Base-by-base conservation (phyloP, 2,797 vertebrate species). In the Coendou prehensilis region DNA sequence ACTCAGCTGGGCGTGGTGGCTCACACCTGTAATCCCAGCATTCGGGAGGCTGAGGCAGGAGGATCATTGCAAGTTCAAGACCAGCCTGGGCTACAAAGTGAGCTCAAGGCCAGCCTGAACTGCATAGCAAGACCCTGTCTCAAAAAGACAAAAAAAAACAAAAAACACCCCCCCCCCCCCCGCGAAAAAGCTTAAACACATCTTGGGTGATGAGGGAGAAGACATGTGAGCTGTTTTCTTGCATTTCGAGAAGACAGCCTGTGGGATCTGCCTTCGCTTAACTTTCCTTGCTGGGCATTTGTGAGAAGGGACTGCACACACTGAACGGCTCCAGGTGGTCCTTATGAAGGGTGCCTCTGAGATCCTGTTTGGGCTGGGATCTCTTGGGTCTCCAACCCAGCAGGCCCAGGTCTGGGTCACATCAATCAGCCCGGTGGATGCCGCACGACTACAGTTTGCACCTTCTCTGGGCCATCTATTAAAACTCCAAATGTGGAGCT, bases 381-480 rank as follows among this genome's bases (percentile, higher is more conserved):
- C 14, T 47, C 59, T 28, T 28, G 69, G 11, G 41, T 28, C 33
- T 50, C 20, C 6, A 94, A 64, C 5, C 0, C 1, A 17, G 63
- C 47, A 9, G 22, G 41, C 64, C 30, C 5, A 5, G 15, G 30
- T 22, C 56, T 67, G 57, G n/a, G 50, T 6, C 14, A 9, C 17
- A 50, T 45, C 14, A 47, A 7, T 41, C 33, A 45, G 47, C 10
- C 3, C 0, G 0, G 8, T 33, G 52, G 45, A n/a, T 18, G 56
- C 61, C 67, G 13, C 0, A 26, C 75, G 75, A 82, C 67, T 26
- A 11, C 6, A 6, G 41, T n/a, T 41, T 28, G 23, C 71, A 84
- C 26, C 33, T 96, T 88, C 78, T 94, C 71, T 75, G 73, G 95
- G 96, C 96, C 93, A 91, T 71, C 73, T 88, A 54, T 97, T 97